These are phyloP conservation scores for Urocyon cinereoargenteus DNA, from an alignment of 2,797 vertebrate genomes.

Conservation along the genomic window DNA sequence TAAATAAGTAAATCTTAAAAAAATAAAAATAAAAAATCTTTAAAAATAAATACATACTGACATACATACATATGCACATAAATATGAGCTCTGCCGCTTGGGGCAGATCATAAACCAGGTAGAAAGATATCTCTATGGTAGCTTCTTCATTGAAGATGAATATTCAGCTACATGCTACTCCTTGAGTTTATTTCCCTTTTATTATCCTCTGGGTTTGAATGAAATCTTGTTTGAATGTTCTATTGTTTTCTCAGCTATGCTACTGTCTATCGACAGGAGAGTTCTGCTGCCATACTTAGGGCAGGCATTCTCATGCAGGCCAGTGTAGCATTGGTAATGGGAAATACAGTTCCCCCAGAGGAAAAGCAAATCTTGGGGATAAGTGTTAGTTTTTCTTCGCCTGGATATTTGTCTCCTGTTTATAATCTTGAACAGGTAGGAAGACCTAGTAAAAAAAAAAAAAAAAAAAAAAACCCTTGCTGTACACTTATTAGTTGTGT, in stretches of 20 bases:
- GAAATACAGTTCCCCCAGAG: not conserved
- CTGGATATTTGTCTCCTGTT: not conserved
- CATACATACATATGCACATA: not conserved
- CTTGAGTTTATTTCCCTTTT: conserved; percentile 14
- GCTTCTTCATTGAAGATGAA: not conserved
- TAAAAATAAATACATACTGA: not conserved
- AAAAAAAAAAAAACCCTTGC: not conserved
- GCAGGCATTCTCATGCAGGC: not conserved
- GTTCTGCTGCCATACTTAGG: not conserved
- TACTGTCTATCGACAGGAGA: not conserved
- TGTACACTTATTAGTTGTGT: not conserved
- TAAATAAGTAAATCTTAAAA: not conserved
- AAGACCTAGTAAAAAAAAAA: not conserved
- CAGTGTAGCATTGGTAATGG: not conserved
- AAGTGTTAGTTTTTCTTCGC: not conserved
- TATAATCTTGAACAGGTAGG: not conserved
- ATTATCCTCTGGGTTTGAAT: conserved; percentile 14
- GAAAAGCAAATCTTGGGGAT: not conserved
- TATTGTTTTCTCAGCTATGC: not conserved
- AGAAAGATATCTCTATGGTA: not conserved
- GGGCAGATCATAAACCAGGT: not conserved
- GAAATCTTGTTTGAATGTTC: conserved; percentile 32
- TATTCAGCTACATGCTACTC: not conserved
- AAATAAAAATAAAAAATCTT: not conserved
- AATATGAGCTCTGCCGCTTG: not conserved